Percentiles rank a stretch among this genome's conserved stretches.
These are phyloP conservation scores for Paguma larvata DNA, from an alignment of 2,797 vertebrate species.

Conservation along the genomic window DNA sequence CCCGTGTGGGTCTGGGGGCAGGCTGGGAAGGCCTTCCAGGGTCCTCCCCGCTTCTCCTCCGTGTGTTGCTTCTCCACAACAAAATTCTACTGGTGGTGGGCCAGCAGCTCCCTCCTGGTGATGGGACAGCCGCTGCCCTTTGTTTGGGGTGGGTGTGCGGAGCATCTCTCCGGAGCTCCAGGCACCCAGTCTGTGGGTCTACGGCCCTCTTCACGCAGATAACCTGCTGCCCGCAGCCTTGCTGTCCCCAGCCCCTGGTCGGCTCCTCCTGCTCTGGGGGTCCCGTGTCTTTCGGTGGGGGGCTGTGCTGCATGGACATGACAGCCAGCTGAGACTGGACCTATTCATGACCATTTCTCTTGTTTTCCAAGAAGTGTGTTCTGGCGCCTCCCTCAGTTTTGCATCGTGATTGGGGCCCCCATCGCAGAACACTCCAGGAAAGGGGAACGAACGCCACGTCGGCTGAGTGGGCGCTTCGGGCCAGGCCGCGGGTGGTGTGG, in stretches of 20 bases:
- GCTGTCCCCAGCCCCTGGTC: neutral
- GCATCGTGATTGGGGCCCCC: rapidly evolving
- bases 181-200: neutral
- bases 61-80: rapidly evolving
- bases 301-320: neutral
- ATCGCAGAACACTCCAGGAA: rapidly evolving
- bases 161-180: neutral
- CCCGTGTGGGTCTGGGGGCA: neutral
- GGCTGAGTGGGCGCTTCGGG: rapidly evolving
- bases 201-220: neutral
- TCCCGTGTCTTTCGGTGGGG: neutral
- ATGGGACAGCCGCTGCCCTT: neutral
- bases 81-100: neutral
- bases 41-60: neutral
- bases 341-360: neutral
- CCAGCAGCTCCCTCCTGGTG: neutral
- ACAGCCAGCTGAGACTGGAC: neutral
- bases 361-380: neutral
- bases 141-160: rapidly evolving
- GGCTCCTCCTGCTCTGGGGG: neutral
- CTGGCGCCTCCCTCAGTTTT: neutral
- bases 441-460: rapidly evolving
- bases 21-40: neutral
- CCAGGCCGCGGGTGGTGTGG: neutral
- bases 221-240: neutral